Evolutionary conservation across 2,113 vertebrate species (phyloP).

Genomic region (Mirounga angustirostris): DNA sequence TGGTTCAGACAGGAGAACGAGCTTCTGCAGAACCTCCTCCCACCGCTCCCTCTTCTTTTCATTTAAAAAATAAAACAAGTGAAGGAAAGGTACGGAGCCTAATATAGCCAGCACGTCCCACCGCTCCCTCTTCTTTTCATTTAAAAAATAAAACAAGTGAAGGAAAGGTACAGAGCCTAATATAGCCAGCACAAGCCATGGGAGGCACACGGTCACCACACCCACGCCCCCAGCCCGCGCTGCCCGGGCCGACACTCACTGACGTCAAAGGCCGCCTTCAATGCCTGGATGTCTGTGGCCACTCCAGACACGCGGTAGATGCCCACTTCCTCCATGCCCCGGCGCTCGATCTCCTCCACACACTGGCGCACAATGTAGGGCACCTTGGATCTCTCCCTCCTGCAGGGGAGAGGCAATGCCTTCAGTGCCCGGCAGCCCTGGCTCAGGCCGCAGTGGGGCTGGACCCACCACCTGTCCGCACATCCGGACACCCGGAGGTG

Average conservation of each 20-base stretch:
- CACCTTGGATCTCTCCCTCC: constrained; percentile 98
- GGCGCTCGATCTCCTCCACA: constrained; percentile 97
- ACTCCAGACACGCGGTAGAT: constrained; percentile 98
- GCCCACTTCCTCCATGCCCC: constrained; percentile 99
- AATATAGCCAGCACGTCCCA: not conserved
- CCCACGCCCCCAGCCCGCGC: not conserved
- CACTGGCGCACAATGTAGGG: constrained; percentile 99
- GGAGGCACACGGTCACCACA: accelerated
- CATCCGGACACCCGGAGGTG: not conserved
- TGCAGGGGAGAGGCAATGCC: constrained; percentile 69
- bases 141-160: not conserved
- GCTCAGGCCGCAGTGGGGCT: accelerated
- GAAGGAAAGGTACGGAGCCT: not conserved
- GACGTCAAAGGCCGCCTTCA: constrained; percentile 97
- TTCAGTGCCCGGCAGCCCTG: not conserved
- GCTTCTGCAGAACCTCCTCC: not conserved
- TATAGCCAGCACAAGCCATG: accelerated
- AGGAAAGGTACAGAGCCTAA: not conserved
- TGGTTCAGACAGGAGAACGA: not conserved
- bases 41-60: not conserved
- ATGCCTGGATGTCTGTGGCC: constrained; percentile 97
- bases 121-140: not conserved
- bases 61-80: not conserved
- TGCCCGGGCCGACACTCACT: constrained; percentile 91
- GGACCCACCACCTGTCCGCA: not conserved